Conservation (phyloP, 2,113 vertebrate species). For the Forbesichthys papilliferus region DNA sequence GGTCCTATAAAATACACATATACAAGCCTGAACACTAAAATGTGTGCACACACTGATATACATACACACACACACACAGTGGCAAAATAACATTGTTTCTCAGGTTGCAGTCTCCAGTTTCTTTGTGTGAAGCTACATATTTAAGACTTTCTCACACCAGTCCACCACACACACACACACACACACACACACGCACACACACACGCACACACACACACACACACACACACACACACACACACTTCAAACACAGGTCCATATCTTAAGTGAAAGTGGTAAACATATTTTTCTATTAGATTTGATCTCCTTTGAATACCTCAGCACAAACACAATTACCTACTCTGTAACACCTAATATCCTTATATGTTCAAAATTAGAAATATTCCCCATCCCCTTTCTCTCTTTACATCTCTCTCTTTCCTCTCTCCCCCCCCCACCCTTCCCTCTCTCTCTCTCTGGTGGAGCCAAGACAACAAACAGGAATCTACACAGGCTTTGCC, state of each 20-base stretch:
- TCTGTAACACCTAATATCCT: slow-evolving; percentile 33
- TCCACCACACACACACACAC: neutral
- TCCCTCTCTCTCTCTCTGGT: slow-evolving; percentile 1
- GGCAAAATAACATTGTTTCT: no score
- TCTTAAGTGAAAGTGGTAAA: slow-evolving; percentile 16
- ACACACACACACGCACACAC: slow-evolving; percentile 1
- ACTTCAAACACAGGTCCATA: neutral
- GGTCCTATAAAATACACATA: no score
- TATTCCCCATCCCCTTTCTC: neutral
- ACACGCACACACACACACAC: slow-evolving; percentile 1
- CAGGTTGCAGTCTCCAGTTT: no score
- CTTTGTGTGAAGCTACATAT: no score
- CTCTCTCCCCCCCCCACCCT: neutral
- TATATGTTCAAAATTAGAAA: neutral
- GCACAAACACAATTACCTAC: neutral
- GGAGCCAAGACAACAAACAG: slow-evolving; percentile 40
- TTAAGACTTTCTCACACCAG: no score
- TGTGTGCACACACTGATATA: no score
- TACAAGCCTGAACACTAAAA: no score
- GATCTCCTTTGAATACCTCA: slow-evolving; percentile 31
- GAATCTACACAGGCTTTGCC: slow-evolving; percentile 31
- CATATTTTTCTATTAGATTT: slow-evolving; percentile 26
- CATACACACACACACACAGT: no score
- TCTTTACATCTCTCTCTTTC: neutral
- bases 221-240: neutral